Base-by-base conservation (phyloP, 2,888 invertebrate genomes). In the Opisthograptis luteolata region DNA sequence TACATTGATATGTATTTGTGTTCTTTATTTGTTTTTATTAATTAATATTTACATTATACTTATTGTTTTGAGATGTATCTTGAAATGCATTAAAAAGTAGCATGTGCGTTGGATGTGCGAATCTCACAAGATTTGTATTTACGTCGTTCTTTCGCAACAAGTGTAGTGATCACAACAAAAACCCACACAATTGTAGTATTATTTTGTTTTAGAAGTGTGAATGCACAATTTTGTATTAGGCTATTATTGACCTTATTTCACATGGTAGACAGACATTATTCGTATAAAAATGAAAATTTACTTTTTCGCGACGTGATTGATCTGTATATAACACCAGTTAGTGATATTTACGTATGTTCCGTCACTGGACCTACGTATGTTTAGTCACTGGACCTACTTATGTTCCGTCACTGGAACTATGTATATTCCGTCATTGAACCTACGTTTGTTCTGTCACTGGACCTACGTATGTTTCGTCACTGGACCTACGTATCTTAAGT, bases 21-120 rank as follows among this genome's bases (percentile, higher is more conserved):
- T 40, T 3, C 4, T 41, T 36, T 32, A 34, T 43, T 41, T 34
- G 4, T 52, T 34, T 39, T 62, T 51, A 55, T 47, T 50, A 42
- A 58, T 41, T 48, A 54, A 48, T 54, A 42, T 44, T 34, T 44
- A 31, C 32, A 34, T 37, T 41, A 34, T 58, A 40, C 40, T 39
- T 52, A 34, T 45, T 27, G 8, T 45, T 35, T 31, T 42, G 43
- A 52, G 40, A 46, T 39, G 57, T 73, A 73, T 81, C 69, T 77
- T 75, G 68, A 76, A 79, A 70, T 75, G 67, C 70, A 75, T 76
- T 70, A 39, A 35, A 36, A 60, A 64, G 51, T 70, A 70, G 81
- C 73, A 75, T 80, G 76, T 67, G 64, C 73, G 71, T 76, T 72
- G 70, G 67, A 70, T 61, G 64, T 55, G 34, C 13, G n/a, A 35